Conservation (phyloP, 2,797 vertebrate genomes). For the Chelmon rostratus region DNA sequence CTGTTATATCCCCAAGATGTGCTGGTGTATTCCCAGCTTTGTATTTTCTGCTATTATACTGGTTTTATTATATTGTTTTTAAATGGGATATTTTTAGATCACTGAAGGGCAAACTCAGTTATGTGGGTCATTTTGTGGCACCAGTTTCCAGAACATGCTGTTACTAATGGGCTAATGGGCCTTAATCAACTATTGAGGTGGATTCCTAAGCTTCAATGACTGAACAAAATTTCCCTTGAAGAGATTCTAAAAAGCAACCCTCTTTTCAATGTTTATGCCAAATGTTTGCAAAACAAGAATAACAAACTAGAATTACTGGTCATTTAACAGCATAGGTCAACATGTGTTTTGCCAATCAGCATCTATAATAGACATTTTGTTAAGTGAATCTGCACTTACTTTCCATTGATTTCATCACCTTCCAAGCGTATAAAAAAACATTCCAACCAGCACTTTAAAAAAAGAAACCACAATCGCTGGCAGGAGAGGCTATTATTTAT, state of each 20-base stretch:
- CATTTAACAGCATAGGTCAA: not conserved
- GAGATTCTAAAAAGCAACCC: not conserved
- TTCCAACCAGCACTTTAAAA: not conserved
- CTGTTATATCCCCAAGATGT: not conserved
- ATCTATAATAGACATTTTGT: not conserved
- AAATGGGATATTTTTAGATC: not conserved
- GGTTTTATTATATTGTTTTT: not conserved
- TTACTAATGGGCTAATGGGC: not conserved
- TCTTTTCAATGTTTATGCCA: not conserved
- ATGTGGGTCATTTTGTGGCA: not conserved
- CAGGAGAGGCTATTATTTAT: conserved; percentile 85
- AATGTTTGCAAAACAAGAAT: not conserved
- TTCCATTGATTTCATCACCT: not conserved
- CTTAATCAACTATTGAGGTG: not conserved
- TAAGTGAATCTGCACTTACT: not conserved
- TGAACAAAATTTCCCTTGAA: not conserved
- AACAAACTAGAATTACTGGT: not conserved
- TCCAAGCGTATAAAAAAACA: not conserved
- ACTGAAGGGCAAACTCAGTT: not conserved
- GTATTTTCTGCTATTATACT: not conserved
- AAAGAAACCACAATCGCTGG: conserved; percentile 58
- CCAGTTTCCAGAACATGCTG: not conserved
- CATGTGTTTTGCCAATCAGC: not conserved
- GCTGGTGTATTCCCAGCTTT: not conserved
- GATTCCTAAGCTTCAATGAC: not conserved